Evolutionary conservation across 2,797 vertebrate species (phyloP).

Genomic region (Synanceia verrucosa): DNA sequence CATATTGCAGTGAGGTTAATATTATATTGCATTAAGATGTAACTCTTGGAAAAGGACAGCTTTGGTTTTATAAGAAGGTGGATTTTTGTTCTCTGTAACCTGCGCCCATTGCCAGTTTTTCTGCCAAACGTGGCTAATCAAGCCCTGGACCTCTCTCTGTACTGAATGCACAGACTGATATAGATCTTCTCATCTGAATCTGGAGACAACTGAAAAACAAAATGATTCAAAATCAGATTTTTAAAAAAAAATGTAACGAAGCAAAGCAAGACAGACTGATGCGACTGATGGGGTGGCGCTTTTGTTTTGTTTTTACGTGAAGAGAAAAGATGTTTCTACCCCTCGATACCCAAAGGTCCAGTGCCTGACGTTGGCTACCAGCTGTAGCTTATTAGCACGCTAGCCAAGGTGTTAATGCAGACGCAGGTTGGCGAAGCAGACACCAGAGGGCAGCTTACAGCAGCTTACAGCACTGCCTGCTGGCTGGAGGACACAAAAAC

Average conservation of each 20-base stretch:
- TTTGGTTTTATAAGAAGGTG: no score
- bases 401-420: conserved; percentile 67
- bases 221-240: no score
- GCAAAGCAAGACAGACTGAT: conserved; percentile 12
- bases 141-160: not conserved
- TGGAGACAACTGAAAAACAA: no score
- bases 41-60: rapidly evolving
- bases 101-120: not conserved
- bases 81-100: not conserved
- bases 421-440: conserved; percentile 40
- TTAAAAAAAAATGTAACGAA: no score
- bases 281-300: not conserved
- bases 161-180: not conserved
- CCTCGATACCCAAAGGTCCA: conserved; percentile 26
- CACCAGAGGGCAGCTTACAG: conserved; percentile 30
- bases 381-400: conserved; percentile 17
- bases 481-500: conserved; percentile 7
- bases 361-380: conserved; percentile 41
- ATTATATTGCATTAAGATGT: no score
- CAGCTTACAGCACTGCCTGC: no score
- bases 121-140: not conserved
- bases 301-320: conserved; percentile 18
- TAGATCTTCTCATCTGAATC: not conserved
- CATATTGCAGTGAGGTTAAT: no score
- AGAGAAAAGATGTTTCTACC: conserved; percentile 63